Evolutionary conservation across 2,888 invertebrate species (phyloP), one percentile per base, ranked within the genome.

Genomic region (Lomographa bimaculata): DNA sequence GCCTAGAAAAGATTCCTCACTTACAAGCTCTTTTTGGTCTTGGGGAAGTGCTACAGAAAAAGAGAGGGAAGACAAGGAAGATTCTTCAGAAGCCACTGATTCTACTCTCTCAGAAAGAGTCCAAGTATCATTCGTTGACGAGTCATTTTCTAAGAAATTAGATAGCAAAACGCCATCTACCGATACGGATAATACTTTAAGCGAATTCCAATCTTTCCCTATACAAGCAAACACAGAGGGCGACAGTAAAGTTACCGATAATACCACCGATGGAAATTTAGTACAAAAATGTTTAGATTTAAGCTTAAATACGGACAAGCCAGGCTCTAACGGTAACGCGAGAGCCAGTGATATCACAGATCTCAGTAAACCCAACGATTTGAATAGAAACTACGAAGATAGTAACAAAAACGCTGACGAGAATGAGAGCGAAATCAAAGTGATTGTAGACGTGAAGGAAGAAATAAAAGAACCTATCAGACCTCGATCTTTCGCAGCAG

Each of bases 261-360:
- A 56, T 62, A 75, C 89, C 87, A 87, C 89, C 89, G 89, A 84
- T 77, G 78, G 79, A 63, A 72, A 68, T 64, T 71, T 81, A 87
- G 87, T 89, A 89, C 87, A 87, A 89, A 87, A 75, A 69, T 60
- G 56, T 70, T 68, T 89, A 89, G 87, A 69, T 79, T 66, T 89
- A 87, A 89, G 87, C 66, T 60, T 73, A 64, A 76, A 71, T 57
- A 67, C 46, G 61, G 72, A 36, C 48, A 57, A 54, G 56, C 60
- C 68, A 42, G 58, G 67, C 62, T 63, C 70, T 23, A 71, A 70
- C 49, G 63, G 64, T 26, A 69, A 66, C 34, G 57, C 50, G 34
- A 55, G 58, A 64, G 66, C 69, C 44, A 66, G 77, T 73, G 79
- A 80, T 75, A 78, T 29, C 5, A 50, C 48, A 72, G 83, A 86